A percentile compares a stretch with the other conserved stretches of the same genome.
phyloP scores from a whole-genome alignment of 2,888 invertebrate genomes.

The Petrolisthes manimaculis region DNA sequence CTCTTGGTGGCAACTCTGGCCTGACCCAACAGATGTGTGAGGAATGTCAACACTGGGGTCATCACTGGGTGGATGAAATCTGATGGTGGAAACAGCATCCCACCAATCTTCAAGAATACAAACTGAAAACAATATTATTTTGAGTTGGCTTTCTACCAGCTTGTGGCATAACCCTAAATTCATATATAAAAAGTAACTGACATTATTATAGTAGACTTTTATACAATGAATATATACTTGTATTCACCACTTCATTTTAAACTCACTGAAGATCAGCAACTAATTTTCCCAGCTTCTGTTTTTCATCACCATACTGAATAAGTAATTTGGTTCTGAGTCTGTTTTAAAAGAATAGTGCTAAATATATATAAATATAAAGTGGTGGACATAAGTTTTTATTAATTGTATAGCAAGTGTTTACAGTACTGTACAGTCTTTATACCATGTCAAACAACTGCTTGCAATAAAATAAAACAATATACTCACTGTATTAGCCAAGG shows the following conservation, averaged over 20 bases:
- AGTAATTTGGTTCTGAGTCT: too few species aligned
- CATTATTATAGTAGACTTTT: not conserved
- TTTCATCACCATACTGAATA: too few species aligned
- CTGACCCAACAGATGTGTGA: conserved; percentile 81
- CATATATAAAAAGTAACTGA: not conserved
- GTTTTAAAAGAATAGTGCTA: too few species aligned
- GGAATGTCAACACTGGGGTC: conserved; percentile 86
- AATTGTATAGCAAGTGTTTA: too few species aligned
- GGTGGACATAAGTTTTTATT: too few species aligned
- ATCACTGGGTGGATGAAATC: conserved; percentile 90
- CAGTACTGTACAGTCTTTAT: too few species aligned
- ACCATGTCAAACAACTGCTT: too few species aligned
- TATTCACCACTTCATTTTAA: too few species aligned
- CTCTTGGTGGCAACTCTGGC: conserved; percentile 77
- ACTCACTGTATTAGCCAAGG: conserved; percentile 69
- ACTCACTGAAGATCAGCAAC: too few species aligned
- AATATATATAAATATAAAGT: too few species aligned
- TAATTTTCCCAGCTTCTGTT: too few species aligned
- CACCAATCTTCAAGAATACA: conserved; percentile 84
- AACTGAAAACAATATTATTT: conserved; percentile 70
- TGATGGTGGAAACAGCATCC: conserved; percentile 87
- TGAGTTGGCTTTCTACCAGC: not conserved
- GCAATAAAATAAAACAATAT: not conserved
- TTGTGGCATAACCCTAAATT: not conserved
- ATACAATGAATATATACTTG: too few species aligned